Evolutionary conservation across 2,888 invertebrate species (phyloP).

Genomic region (Dorcus hopei): DNA sequence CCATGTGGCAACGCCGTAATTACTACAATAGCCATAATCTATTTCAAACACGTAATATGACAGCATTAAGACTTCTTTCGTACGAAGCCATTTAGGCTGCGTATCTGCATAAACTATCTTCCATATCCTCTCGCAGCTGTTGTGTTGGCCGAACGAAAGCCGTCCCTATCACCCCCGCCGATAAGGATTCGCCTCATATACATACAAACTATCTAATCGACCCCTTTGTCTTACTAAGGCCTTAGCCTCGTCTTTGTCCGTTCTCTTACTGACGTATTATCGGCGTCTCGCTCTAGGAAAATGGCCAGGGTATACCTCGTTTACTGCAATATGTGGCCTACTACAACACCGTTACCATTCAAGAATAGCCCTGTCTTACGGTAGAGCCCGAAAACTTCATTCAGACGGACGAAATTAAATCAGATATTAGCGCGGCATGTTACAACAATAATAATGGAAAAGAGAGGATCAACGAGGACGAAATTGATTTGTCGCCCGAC

Average conservation of each 20-base stretch:
- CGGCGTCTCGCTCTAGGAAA: slow-evolving; percentile 30
- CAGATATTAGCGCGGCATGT: not conserved
- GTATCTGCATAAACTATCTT: slow-evolving; percentile 49
- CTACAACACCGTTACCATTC: not conserved
- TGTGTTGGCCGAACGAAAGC: slow-evolving; percentile 36
- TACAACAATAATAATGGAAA: too few relatives aligned
- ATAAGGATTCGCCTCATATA: slow-evolving; percentile 37
- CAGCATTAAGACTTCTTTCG: slow-evolving; percentile 50
- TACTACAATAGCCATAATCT: slow-evolving; percentile 50
- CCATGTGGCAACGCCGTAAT: slow-evolving; percentile 48
- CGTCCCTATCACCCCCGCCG: slow-evolving; percentile 31
- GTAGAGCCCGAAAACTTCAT: not conserved
- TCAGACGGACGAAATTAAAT: not conserved
- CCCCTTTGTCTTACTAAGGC: slow-evolving; percentile 41
- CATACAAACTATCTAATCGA: slow-evolving; percentile 48
- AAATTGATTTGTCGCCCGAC: not conserved
- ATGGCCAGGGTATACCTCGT: slow-evolving; percentile 32
- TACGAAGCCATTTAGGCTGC: slow-evolving; percentile 44
- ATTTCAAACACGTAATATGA: slow-evolving; percentile 51
- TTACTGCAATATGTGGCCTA: slow-evolving; percentile 32
- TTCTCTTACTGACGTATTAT: slow-evolving; percentile 13
- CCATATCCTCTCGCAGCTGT: slow-evolving; percentile 44
- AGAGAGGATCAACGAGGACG: not conserved
- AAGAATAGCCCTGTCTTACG: not conserved
- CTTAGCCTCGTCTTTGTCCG: slow-evolving; percentile 25